These are phyloP conservation scores for Lepidurus apus DNA, from an alignment of 1,140 invertebrate species.

Conservation along the genomic window DNA sequence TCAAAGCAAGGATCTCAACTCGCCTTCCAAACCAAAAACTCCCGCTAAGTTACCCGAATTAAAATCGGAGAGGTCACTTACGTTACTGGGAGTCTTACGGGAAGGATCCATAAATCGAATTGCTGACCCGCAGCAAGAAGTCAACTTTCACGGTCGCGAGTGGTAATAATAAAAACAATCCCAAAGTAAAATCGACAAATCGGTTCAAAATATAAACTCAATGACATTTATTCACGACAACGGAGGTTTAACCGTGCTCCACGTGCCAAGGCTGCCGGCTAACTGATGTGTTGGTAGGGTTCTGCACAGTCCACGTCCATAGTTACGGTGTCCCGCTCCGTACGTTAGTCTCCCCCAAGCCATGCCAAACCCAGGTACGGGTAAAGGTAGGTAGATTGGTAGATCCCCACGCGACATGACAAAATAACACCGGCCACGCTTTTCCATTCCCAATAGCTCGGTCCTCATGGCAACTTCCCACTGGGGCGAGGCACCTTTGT, in stretches of 20 bases:
- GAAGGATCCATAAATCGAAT: neutral
- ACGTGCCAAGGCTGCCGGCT: constrained; percentile 16
- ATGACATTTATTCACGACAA: neutral
- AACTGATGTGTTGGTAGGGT: constrained; percentile 9
- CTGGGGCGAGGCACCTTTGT: constrained; percentile 11
- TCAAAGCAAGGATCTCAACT: neutral
- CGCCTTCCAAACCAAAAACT: neutral
- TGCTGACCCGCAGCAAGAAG: neutral
- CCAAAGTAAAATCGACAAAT: too few relatives aligned
- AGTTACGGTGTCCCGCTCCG: neutral
- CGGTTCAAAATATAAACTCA: too few relatives aligned
- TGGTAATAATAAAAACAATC: too few relatives aligned
- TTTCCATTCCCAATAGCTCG: neutral
- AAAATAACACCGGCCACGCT: neutral
- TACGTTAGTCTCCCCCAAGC: neutral
- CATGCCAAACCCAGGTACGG: constrained; percentile 3
- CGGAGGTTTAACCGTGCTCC: neutral
- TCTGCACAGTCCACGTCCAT: neutral
- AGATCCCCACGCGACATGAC: neutral
- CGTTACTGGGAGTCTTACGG: neutral
- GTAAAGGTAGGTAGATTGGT: neutral
- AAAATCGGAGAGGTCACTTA: neutral
- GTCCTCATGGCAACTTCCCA: neutral
- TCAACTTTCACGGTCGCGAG: too few relatives aligned
- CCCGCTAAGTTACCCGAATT: neutral